These are phyloP conservation scores for Meriones psammophilus DNA, from an alignment of 2,797 vertebrate species.

Conservation along the genomic window DNA sequence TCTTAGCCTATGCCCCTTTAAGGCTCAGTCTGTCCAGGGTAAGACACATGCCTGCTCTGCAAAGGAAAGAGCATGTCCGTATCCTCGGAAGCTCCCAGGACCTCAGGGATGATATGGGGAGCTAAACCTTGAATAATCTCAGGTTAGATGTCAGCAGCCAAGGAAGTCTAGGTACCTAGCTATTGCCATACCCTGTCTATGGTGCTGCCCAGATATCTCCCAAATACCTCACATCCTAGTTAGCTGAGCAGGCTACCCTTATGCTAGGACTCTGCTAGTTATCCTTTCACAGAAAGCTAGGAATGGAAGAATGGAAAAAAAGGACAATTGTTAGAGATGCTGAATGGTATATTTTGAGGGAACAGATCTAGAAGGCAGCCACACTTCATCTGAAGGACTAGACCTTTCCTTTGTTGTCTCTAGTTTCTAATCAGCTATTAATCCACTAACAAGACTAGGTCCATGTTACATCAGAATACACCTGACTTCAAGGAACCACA, in stretches of 20 bases:
- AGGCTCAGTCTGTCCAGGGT: not conserved
- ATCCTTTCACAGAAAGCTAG: constrained; percentile 67
- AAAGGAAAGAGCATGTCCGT: not conserved
- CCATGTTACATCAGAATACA: not conserved
- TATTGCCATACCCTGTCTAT: not conserved
- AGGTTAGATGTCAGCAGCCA: not conserved
- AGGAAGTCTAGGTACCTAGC: not conserved
- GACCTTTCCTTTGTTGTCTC: not conserved
- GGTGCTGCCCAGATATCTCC: not conserved
- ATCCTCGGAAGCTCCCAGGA: not conserved
- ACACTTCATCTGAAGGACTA: not conserved
- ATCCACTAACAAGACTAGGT: not conserved
- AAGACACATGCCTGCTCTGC: not conserved
- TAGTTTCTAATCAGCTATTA: constrained; percentile 12
- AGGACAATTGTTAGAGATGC: constrained; percentile 32
- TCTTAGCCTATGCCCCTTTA: not conserved
- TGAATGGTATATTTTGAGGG: constrained; percentile 13
- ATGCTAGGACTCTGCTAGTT: not conserved
- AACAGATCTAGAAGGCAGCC: not conserved
- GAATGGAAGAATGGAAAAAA: constrained; percentile 52
- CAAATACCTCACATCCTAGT: not conserved
- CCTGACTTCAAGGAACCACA: not conserved
- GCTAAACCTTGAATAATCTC: not conserved
- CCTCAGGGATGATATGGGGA: not conserved
- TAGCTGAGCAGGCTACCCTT: not conserved